phyloP scores from a whole-genome alignment of 1,140 invertebrate genomes.

The Euwallacea fornicatus region DNA sequence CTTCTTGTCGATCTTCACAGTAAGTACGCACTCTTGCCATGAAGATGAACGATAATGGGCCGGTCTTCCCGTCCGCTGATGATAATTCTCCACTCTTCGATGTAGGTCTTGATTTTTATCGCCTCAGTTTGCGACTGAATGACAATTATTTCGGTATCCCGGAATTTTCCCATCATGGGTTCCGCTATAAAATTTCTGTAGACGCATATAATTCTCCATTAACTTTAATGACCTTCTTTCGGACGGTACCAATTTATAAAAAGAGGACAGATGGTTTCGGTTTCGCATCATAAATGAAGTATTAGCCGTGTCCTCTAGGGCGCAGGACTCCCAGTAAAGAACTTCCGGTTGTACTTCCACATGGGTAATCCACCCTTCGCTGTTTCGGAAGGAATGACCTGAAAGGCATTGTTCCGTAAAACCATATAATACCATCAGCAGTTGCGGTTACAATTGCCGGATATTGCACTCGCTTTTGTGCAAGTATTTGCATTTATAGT shows the following conservation, averaged over 20 bases:
- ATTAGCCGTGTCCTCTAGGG: conserved; percentile 25
- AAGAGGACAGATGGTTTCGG: conserved; percentile 41
- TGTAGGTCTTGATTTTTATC: conserved; percentile 22
- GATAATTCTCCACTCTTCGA: conserved; percentile 42
- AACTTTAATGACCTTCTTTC: conserved; percentile 39
- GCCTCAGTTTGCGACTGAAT: conserved; percentile 34
- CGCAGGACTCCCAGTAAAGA: conserved; percentile 38
- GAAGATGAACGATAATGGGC: conserved; percentile 31
- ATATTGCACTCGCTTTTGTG: neutral
- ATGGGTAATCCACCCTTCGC: conserved; percentile 43
- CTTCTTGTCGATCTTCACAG: conserved; percentile 18
- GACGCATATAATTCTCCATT: neutral
- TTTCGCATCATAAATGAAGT: conserved; percentile 41
- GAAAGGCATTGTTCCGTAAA: neutral
- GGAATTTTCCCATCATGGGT: conserved; percentile 41
- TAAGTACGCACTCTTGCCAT: conserved; percentile 31
- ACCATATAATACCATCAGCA: neutral
- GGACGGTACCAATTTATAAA: conserved; percentile 43
- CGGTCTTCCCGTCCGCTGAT: conserved; percentile 40
- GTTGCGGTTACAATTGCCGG: neutral
- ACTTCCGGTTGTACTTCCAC: conserved; percentile 39
- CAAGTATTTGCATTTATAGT: too few species aligned
- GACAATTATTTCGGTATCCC: conserved; percentile 33
- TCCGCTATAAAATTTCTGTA: conserved; percentile 40
- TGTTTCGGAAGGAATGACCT: conserved; percentile 45